A percentile compares a stretch with the other conserved stretches of the same genome.
phyloP scores from a whole-genome alignment of 2,797 vertebrate genomes.

The Spinibarbus caldwelli region DNA sequence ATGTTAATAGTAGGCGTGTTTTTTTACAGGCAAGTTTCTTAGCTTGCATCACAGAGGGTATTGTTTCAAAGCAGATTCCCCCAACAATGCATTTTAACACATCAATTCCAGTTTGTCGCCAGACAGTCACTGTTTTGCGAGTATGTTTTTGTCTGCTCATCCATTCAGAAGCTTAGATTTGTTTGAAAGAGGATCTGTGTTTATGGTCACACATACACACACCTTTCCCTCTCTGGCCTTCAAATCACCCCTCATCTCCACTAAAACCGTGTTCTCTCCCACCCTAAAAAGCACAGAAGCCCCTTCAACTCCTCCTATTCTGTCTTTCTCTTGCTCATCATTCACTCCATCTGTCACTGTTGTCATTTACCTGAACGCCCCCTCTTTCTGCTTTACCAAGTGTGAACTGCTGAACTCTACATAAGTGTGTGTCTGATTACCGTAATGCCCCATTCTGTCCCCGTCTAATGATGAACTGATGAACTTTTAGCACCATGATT shows the following conservation, averaged over 20 bases:
- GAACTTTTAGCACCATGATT: constrained; percentile 43
- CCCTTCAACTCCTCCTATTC: constrained; percentile 29
- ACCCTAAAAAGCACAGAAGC: constrained; percentile 30
- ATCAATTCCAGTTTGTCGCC: not conserved
- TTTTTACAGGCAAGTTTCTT: not conserved
- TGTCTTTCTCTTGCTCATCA: constrained; percentile 52
- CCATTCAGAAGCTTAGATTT: constrained; percentile 12
- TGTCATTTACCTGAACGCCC: constrained; percentile 61
- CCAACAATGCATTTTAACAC: not conserved
- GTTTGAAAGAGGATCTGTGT: constrained; percentile 42
- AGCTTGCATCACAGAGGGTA: not conserved
- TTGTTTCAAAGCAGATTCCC: not conserved
- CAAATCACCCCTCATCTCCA: constrained; percentile 38
- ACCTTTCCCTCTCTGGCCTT: constrained; percentile 43
- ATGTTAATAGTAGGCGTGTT: too few relatives aligned
- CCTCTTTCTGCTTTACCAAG: constrained; percentile 49
- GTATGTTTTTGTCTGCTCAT: not conserved
- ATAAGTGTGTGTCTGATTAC: constrained; percentile 45
- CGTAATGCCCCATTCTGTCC: not conserved
- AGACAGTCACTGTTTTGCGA: not conserved
- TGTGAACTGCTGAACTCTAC: constrained; percentile 64
- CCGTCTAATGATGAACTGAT: constrained; percentile 34
- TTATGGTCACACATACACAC: constrained; percentile 46
- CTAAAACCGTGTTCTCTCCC: constrained; percentile 22
- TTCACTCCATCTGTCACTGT: constrained; percentile 64